Base-by-base conservation (phyloP, 2,797 vertebrate genomes). In the Galagoides demidoff region DNA sequence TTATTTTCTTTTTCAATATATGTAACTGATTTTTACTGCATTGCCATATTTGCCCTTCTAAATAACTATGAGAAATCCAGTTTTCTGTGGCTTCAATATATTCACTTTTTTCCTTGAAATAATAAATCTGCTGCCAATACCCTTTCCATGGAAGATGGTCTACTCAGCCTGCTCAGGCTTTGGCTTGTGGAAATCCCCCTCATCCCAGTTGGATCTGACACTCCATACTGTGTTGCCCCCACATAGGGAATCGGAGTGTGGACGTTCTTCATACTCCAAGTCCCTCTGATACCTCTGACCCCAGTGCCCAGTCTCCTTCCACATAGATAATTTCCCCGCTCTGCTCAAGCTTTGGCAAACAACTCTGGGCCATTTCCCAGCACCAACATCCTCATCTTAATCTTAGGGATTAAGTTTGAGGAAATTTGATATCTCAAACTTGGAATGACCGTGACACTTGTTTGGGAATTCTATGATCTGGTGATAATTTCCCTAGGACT, bases 381-480 rank as follows among this genome's bases (percentile, higher is more conserved):
- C 27, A 70, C 25, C 23, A 17, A 29, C 59, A 34, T 83, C 25
- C 45, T 88, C 31, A 43, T 64, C 20, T 66, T n/a, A 5, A 5
- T 71, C 13, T 68, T 5, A 13, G 27, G 43, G 52, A 81, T 31
- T 77, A 90, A 74, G 39, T 88, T 61, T 59, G 76, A 89, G 23
- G 82, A 83, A 92, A 95, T 23, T 34, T 89, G 61, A 76, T 88
- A 84, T 31, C 8, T 5, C 7, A 78, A 76, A 63, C 27, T 49
- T 78, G 23, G 71, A 84, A 63, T 37, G 8, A 92, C 92, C 73
- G 11, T 92, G 25, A 73, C 3, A 52, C 2, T 34, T 85, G 59
- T 63, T 76, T 79, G 31, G 82, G 59, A 85, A 95, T 85, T 93
- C 94, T 83, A 52, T 81, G n/a, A 77, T 70, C 37, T 59, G 57